Conservation (phyloP, 2,113 vertebrate species). For the Eulemur macaco region DNA sequence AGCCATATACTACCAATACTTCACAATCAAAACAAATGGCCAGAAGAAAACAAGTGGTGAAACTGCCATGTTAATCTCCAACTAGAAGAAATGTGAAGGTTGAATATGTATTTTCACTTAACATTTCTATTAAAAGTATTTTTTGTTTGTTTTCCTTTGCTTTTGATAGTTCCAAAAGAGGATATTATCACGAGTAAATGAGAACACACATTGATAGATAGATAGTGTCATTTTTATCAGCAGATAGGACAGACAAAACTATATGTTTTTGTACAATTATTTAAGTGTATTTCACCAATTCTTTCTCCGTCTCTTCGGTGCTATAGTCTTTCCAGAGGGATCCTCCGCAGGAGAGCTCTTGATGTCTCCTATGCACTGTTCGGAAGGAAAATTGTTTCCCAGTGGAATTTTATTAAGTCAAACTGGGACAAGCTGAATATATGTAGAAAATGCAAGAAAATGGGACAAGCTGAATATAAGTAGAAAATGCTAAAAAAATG, state of each 20-base stretch:
- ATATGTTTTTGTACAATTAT: neutral
- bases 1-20: neutral
- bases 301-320: neutral
- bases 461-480: neutral
- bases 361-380: neutral
- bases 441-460: slow-evolving; percentile 32
- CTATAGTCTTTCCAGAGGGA: neutral
- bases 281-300: neutral
- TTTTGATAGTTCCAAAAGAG: neutral
- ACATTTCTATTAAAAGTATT: neutral
- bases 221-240: neutral
- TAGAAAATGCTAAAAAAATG: slow-evolving; percentile 21
- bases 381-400: neutral
- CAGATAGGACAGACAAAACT: neutral
- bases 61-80: neutral
- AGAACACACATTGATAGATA: neutral
- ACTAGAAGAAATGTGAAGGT: neutral
- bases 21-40: neutral
- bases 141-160: neutral
- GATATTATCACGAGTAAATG: neutral
- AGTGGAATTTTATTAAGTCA: slow-evolving; percentile 50
- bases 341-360: neutral
- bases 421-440: neutral
- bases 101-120: neutral
- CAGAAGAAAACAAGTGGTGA: neutral